phyloP scores from a whole-genome alignment of 2,797 vertebrate genomes.

The Anguilla obscura region DNA sequence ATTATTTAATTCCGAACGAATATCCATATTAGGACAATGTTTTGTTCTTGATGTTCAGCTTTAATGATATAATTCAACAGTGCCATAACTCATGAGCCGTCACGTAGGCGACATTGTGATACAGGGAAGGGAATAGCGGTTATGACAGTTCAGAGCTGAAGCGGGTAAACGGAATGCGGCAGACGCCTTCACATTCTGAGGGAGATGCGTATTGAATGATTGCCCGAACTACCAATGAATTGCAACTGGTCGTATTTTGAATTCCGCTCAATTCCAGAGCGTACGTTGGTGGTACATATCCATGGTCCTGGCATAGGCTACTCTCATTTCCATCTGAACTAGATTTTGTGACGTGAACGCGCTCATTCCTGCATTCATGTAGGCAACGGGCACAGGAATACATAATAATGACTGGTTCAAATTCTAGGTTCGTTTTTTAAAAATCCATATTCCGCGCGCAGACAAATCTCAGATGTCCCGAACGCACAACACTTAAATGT shows the following conservation, averaged over 20 bases:
- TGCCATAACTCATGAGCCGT: background rate
- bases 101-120: too few species aligned
- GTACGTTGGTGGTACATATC: background rate
- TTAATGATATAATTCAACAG: background rate
- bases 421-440: background rate
- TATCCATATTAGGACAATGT: background rate
- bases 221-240: background rate
- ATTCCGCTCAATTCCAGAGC: background rate
- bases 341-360: background rate
- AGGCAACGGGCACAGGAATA: background rate
- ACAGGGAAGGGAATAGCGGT: background rate
- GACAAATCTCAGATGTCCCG: background rate
- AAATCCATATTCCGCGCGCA: background rate
- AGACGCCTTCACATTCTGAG: background rate
- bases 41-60: background rate
- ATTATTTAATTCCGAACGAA: background rate
- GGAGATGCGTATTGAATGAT: background rate
- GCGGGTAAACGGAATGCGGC: slow-evolving; percentile 10
- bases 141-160: background rate
- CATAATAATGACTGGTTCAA: background rate
- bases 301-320: background rate
- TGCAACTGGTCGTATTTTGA: background rate
- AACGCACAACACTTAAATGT: background rate
- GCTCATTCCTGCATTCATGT: background rate
- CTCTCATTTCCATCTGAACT: background rate